Base-by-base conservation (phyloP, 1,140 invertebrate species). In the Cotesia vestalis region DNA sequence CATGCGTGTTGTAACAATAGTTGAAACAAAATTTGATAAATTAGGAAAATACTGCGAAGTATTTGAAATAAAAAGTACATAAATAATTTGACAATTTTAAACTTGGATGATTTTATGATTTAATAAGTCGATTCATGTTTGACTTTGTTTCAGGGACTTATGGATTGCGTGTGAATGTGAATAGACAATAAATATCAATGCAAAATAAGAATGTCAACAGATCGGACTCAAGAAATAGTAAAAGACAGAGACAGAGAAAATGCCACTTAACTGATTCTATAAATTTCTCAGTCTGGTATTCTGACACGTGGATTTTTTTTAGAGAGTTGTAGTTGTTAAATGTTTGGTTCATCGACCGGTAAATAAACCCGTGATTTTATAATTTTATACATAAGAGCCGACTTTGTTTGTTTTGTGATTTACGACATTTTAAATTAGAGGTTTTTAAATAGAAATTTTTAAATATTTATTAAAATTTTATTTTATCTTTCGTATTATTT, bases 111-210 rank as follows among this genome's bases (percentile, higher is more conserved):
- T 46, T 46, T 11, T 6, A 46, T 46, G 6, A 46, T 46, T 46
- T 46, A 9, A 46, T 46, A 11, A 46, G 40, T 11, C 11, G 5
- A 46, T 46, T 46, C 6, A 46, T 46, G 40, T 46, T 46, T 46
- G 11, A 6, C 2, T 9, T 6, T 71, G 71, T 78, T 80, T 73
- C 75, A 76, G 78, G 78, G 78, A 79, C 76, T 73, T 73, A 59
- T 57, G 63, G 71, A 73, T 67, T 66, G 34, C 51, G 62, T 27
- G 4, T 12, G 40, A 46, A 52, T 35, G 4, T 12, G 40, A 46
- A 52, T 35, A 55, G 66, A 75, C 75, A 78, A 77, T 77, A 79
- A 78, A 79, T 78, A 76, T 73, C 64, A 55, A 72, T 36, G 55
- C 52, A 40, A 55, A 67, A 67, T 67, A 51, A 51, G 51, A 67